phyloP scores from a whole-genome alignment of 2,888 invertebrate genomes.

The Euproctis similis region DNA sequence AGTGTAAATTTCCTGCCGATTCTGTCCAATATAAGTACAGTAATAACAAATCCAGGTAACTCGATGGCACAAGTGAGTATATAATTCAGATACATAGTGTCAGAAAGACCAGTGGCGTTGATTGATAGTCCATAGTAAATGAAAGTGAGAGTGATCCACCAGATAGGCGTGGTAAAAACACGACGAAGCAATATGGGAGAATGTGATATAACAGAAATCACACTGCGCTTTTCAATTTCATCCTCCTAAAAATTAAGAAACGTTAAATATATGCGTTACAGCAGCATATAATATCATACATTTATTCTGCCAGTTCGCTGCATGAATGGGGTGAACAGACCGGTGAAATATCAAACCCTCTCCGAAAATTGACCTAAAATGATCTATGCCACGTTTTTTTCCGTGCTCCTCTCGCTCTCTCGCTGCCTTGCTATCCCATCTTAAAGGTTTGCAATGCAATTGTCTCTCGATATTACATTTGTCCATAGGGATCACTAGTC shows the following conservation, averaged over 20 bases:
- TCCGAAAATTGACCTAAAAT: too few species aligned
- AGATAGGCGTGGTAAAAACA: constrained; percentile 81
- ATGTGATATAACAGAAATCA: constrained; percentile 51
- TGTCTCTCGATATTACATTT: too few species aligned
- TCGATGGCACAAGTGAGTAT: constrained; percentile 79
- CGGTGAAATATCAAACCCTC: too few species aligned
- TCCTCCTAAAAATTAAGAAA: constrained; percentile 4
- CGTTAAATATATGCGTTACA: neutral
- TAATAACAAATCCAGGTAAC: constrained; percentile 81
- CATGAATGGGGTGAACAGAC: too few species aligned
- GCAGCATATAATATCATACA: too few species aligned
- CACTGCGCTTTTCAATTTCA: neutral
- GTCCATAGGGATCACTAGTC: too few species aligned
- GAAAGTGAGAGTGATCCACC: constrained; percentile 86
- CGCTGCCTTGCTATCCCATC: too few species aligned
- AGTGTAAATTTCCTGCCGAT: constrained; percentile 78
- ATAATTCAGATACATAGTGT: constrained; percentile 83
- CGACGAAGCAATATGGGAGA: constrained; percentile 71
- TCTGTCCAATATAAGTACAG: constrained; percentile 77
- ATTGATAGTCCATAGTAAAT: constrained; percentile 88
- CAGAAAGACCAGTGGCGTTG: constrained; percentile 83
- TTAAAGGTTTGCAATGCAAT: too few species aligned
- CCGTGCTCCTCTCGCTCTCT: too few species aligned
- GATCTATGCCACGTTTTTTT: too few species aligned
- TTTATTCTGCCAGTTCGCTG: too few species aligned